Evolutionary conservation across 2,888 invertebrate genomes (phyloP).

Genomic region (Syritta pipiens): DNA sequence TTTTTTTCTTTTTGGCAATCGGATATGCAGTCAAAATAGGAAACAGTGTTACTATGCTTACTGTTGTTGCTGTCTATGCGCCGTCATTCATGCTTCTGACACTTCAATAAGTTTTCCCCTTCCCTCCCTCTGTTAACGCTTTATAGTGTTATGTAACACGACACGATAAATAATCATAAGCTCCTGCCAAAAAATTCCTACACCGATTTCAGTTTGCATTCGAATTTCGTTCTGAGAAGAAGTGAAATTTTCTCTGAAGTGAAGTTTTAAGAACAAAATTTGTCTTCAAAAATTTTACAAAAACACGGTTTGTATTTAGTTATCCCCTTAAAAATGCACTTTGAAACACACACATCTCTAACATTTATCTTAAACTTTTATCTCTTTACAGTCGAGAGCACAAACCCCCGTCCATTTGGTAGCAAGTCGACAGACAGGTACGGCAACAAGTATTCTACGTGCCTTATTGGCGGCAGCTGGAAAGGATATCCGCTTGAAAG

Average conservation of each 20-base stretch:
- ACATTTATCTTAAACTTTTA: not conserved
- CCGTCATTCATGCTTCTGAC: conserved; percentile 55
- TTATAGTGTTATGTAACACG: conserved; percentile 10
- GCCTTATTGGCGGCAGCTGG: conserved; percentile 92
- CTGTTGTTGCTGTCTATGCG: conserved; percentile 16
- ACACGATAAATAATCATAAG: conserved; percentile 1
- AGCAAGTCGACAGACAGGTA: conserved; percentile 94
- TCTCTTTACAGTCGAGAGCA: conserved; percentile 86
- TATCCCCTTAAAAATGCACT: no score
- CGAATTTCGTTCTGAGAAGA: conserved; percentile 4
- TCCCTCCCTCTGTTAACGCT: conserved; percentile 6
- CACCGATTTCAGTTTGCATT: conserved; percentile 24
- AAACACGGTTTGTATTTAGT: no score
- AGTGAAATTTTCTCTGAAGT: not conserved
- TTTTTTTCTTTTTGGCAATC: conserved; percentile 17
- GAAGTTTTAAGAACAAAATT: no score
- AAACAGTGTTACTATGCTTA: conserved; percentile 29
- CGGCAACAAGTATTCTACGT: conserved; percentile 93
- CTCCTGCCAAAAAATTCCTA: not conserved
- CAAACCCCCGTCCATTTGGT: conserved; percentile 98
- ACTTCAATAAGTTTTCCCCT: conserved; percentile 44
- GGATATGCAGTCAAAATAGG: conserved; percentile 21
- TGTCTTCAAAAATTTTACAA: no score
- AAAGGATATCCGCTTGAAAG: conserved; percentile 91
- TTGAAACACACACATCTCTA: no score